phyloP scores from a whole-genome alignment of 2,888 invertebrate genomes.

The Drosophila maculinotata region DNA sequence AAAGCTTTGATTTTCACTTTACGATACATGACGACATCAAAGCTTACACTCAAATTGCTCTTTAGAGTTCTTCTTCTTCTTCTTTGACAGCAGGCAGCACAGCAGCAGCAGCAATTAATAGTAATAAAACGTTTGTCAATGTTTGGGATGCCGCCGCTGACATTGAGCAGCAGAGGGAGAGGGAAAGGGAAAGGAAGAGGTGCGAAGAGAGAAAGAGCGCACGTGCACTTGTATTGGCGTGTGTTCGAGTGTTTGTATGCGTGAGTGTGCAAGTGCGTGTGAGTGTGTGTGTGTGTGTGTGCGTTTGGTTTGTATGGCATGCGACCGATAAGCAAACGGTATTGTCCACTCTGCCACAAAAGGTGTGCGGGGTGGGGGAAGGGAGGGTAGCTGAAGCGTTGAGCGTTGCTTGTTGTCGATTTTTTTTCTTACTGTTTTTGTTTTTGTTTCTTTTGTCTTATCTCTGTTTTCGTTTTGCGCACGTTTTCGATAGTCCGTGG shows the following conservation, averaged over 20 bases:
- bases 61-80: conserved; percentile 44
- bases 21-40: conserved; percentile 42
- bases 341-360: conserved; percentile 55
- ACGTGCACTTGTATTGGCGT: conserved; percentile 8
- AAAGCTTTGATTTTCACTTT: conserved; percentile 49
- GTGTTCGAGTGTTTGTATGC: background rate
- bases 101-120: conserved; percentile 40
- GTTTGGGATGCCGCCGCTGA: conserved; percentile 35
- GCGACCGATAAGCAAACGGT: conserved; percentile 67
- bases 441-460: conserved; percentile 54
- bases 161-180: conserved; percentile 40
- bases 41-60: conserved; percentile 23
- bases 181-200: no score
- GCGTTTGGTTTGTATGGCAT: conserved; percentile 47
- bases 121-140: conserved; percentile 62
- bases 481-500: conserved; percentile 66
- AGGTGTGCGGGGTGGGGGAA: no score
- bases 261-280: background rate
- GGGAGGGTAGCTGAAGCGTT: conserved; percentile 3
- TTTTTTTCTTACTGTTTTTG: no score
- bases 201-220: background rate
- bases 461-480: conserved; percentile 75
- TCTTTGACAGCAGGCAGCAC: conserved; percentile 28
- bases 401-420: conserved; percentile 29
- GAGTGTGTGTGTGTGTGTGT: conserved; percentile 5